Percentiles rank a stretch among this genome's conserved stretches.
Conservation (phyloP, 2,888 invertebrate genomes). For the Boloria selene region DNA sequence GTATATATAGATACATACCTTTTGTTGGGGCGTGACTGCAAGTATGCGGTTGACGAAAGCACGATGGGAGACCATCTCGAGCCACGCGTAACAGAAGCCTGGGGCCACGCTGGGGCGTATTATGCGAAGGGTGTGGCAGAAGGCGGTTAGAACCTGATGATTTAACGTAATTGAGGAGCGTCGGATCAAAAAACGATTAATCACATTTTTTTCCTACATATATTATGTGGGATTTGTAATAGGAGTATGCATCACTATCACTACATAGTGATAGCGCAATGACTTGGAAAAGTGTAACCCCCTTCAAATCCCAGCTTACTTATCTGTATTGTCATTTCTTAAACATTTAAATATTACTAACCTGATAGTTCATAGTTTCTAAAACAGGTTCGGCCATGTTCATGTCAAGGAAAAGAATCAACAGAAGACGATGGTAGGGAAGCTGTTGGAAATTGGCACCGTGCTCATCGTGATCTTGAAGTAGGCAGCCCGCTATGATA, state of each 20-base stretch:
- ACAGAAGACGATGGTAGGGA: conserved; percentile 98
- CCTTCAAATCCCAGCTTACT: too few species aligned
- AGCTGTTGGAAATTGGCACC: conserved; percentile 96
- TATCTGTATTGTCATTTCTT: too few species aligned
- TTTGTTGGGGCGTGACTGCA: conserved; percentile 94
- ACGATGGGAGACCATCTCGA: conserved; percentile 98
- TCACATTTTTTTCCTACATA: too few species aligned
- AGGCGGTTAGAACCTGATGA: conserved; percentile 92
- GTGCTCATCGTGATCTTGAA: conserved; percentile 97
- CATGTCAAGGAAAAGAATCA: conserved; percentile 97
- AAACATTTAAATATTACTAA: conserved; percentile 48
- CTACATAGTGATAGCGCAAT: too few species aligned
- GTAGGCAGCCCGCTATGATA: conserved; percentile 96
- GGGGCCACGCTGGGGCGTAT: conserved; percentile 96
- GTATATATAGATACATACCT: conserved; percentile 68
- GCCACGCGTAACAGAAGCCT: conserved; percentile 98
- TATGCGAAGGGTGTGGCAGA: conserved; percentile 97
- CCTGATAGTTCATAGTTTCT: conserved; percentile 96
- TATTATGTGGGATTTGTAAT: too few species aligned
- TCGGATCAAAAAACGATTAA: too few species aligned
- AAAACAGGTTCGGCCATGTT: conserved; percentile 96
- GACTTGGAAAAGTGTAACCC: too few species aligned
- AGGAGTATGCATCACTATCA: too few species aligned
- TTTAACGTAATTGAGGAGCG: background rate
- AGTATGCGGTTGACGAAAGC: conserved; percentile 97